phyloP scores from a whole-genome alignment of 2,113 vertebrate species.

The Nanorana parkeri region DNA sequence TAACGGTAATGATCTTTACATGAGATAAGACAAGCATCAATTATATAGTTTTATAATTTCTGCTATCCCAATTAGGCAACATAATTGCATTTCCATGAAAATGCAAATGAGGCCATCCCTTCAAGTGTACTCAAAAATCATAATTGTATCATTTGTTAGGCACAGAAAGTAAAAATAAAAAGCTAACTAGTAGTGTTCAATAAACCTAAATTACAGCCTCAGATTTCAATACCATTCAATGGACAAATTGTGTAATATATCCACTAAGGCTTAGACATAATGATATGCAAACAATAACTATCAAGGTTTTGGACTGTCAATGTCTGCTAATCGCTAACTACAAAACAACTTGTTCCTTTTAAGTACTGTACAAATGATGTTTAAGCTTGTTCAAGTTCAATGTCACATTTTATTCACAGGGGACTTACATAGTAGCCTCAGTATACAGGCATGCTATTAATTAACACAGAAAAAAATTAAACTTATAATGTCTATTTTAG shows the following conservation, averaged over 20 bases:
- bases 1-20: slow-evolving; percentile 51
- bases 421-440: too few relatives aligned
- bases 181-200: slow-evolving; percentile 31
- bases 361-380: too few relatives aligned
- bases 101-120: slow-evolving; percentile 56
- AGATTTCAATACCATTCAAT: slow-evolving; percentile 1
- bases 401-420: too few relatives aligned
- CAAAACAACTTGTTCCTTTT: too few relatives aligned
- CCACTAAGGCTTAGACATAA: background rate
- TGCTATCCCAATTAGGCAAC: slow-evolving; percentile 52
- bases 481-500: too few relatives aligned
- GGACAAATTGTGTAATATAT: background rate
- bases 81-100: slow-evolving; percentile 54
- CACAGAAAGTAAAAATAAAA: slow-evolving; percentile 42
- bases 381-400: too few relatives aligned
- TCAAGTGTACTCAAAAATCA: slow-evolving; percentile 51
- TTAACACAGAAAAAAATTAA: too few relatives aligned
- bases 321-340: background rate
- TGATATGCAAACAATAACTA: background rate
- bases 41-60: slow-evolving; percentile 56
- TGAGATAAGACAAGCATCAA: slow-evolving; percentile 54
- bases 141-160: slow-evolving; percentile 50
- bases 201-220: slow-evolving; percentile 23
- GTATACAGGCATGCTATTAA: too few relatives aligned
- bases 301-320: too few relatives aligned